Base-by-base conservation (phyloP, 2,888 invertebrate genomes). In the Gisinianus flammeolus region DNA sequence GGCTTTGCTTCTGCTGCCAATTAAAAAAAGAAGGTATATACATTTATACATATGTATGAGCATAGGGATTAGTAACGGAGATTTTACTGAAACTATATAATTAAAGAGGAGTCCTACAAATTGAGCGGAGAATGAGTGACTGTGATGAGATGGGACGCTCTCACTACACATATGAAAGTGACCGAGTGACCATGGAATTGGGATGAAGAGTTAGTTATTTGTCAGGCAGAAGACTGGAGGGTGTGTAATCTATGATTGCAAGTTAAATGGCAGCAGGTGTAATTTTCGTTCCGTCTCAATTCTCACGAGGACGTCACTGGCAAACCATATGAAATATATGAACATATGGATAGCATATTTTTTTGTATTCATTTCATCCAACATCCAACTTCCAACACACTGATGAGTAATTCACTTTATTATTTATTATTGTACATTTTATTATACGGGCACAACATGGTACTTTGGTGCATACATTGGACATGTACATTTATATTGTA, bases 281-380 rank as follows among this genome's bases (percentile, higher is more conserved):
- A 68, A 68, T 69, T 69, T 69, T 24, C 52, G 64, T 69, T 69
- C 52, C 69, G n/a, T 69, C 69, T 69, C 69, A 69, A 69, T 69
- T 44, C 44, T 44, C 44, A 44, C 2, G 44, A 44, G 44, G 44
- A 44, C 16, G 12, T 19, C 44, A 44, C 44, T 44, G 16, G 19
- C 35, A 44, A 44, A 44, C 44, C 19, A 44, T 6, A 44, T 44
- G 44, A 44, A 44, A 44, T 1, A 58, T 10, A 26, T 26, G 58
- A 58, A 22, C 2, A 44, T 16, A 44, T 44, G 52, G 52, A 44
- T 16, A 44, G 52, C 52, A 44, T 44, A 44, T 8, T 44, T 44
- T 44, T n/a, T n/a, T n/a, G n/a, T n/a, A n/a, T n/a, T n/a, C n/a
- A n/a, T n/a, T n/a, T n/a, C n/a, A n/a, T n/a, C n/a, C n/a, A n/a